phyloP scores from a whole-genome alignment of 2,888 invertebrate species.

The Hermodice carunculata region DNA sequence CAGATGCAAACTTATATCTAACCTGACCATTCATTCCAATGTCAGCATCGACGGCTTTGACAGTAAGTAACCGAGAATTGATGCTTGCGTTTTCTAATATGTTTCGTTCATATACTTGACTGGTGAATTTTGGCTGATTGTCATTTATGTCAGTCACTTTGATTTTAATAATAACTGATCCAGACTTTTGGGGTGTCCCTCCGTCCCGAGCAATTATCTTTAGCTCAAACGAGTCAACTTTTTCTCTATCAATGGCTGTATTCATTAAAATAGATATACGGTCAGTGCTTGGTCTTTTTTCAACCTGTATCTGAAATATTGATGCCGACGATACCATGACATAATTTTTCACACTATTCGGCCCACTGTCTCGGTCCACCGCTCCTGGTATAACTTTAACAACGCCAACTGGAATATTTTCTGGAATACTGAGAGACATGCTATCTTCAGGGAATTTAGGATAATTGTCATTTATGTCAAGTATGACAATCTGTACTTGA shows the following conservation, averaged over 20 bases:
- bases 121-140: constrained; percentile 18
- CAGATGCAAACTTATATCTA: constrained; percentile 9
- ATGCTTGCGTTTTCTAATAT: constrained; percentile 7
- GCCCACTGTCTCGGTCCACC: constrained; percentile 11
- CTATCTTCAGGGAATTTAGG: constrained; percentile 3
- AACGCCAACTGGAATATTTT: not conserved
- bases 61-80: not conserved
- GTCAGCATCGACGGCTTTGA: constrained; percentile 25
- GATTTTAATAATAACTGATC: constrained; percentile 12
- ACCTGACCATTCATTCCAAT: constrained; percentile 22
- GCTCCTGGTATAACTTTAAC: constrained; percentile 6
- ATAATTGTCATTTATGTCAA: constrained; percentile 16
- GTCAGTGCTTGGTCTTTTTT: too few species aligned
- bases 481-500: constrained; percentile 1
- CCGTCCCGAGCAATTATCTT: constrained; percentile 16
- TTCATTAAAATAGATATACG: too few species aligned
- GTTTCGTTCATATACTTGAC: constrained; percentile 9
- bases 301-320: too few species aligned
- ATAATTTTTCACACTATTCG: constrained; percentile 10
- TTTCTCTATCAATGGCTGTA: too few species aligned
- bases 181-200: constrained; percentile 15
- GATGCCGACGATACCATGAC: too few species aligned
- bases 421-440: not conserved
- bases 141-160: constrained; percentile 17
- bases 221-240: too few species aligned